phyloP scores from a whole-genome alignment of 2,797 vertebrate species.

The Cyclura pinguis region DNA sequence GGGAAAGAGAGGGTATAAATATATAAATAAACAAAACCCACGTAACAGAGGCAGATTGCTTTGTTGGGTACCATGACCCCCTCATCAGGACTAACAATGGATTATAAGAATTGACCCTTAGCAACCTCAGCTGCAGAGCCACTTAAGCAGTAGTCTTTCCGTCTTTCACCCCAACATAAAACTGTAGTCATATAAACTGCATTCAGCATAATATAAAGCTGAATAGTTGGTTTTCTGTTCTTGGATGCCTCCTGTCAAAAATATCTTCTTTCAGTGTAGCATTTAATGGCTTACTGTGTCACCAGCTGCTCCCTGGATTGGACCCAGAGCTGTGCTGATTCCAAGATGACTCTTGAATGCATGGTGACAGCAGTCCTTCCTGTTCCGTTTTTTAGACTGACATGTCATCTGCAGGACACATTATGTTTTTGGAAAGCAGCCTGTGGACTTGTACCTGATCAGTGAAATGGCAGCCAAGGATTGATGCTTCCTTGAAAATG shows the following conservation, averaged over 20 bases:
- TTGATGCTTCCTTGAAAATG: background rate
- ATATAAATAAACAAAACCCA: no score
- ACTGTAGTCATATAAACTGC: background rate
- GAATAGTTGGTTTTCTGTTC: conserved; percentile 18
- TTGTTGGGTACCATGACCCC: background rate
- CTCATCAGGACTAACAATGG: background rate
- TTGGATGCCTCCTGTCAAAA: background rate
- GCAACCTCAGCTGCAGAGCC: background rate
- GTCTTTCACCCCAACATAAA: rapidly evolving
- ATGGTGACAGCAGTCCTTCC: conserved; percentile 4
- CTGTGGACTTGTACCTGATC: background rate
- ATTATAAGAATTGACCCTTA: background rate
- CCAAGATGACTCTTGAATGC: background rate
- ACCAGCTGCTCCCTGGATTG: conserved; percentile 18
- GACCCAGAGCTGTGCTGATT: conserved; percentile 16
- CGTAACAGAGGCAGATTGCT: background rate
- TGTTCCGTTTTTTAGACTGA: rapidly evolving
- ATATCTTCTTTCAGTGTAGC: background rate
- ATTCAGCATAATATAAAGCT: background rate
- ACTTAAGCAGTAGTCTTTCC: background rate
- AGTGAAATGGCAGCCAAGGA: conserved; percentile 17
- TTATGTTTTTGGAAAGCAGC: conserved; percentile 38
- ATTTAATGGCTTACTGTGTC: rapidly evolving
- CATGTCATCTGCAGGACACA: background rate
- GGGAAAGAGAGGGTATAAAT: no score